Base-by-base conservation (phyloP, 1,140 invertebrate genomes). In the Oncopodura yosiiana region DNA sequence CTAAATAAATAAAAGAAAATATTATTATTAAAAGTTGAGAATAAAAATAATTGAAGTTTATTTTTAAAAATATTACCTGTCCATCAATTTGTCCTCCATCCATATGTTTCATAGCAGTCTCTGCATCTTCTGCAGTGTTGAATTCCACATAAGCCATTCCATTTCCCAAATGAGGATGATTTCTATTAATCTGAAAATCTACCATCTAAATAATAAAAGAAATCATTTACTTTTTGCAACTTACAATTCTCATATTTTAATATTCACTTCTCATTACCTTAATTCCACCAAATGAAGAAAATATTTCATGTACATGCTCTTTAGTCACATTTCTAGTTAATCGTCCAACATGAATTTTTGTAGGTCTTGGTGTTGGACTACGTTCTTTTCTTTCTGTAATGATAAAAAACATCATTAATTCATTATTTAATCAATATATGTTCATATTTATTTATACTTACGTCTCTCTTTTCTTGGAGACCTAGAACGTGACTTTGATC, bases 71-170 rank as follows among this genome's bases (percentile, higher is more conserved):
- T 19, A 14, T 18, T 44, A 62, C 61, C 69, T 94, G 90, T 16
- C 92, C 92, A 75, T 80, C 77, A 63, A 80, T 75, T 66, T 78
- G 76, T 51, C 73, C 94, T 70, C 94, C 94, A 75, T 99, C 93
- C 94, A 98, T 98, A 66, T 97, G 90, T 72, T 96, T 97, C 81
- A 97, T 91, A 0, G 94, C 94, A 74, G 94, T 94, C 71, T 96
- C 92, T 29, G 94, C 94, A 72, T 96, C 92, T 66, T 96, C 93
- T 1, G 89, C 74, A 53, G 82, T 94, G 61, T 82, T 83, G 73
- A 87, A 99, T 66, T 98, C 94, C 6, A 99, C 84, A 70, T 96
- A 97, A 6, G 88, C 91, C 75, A 90, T 91, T 14, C 93, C 91
- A 24, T 86, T 77, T 21, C 86, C 84, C 60, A 91, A 77, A 67